A percentile compares a stretch with the other conserved stretches of the same genome.
phyloP scores from a whole-genome alignment of 2,888 invertebrate species.

The Drosophila formosana region DNA sequence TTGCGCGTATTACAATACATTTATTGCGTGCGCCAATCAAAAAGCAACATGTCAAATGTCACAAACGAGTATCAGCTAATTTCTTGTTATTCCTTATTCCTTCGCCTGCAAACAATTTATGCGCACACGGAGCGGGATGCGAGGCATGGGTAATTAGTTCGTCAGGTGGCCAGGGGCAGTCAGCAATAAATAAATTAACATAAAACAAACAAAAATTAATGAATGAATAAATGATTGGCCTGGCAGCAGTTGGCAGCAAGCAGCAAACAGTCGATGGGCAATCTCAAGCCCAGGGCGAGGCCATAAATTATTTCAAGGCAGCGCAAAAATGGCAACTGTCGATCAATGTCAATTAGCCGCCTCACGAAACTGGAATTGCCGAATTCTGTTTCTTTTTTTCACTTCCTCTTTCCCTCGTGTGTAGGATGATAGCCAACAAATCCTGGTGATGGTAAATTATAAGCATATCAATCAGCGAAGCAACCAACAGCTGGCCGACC shows the following conservation, averaged over 20 bases:
- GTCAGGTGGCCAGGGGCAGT: conserved; percentile 52
- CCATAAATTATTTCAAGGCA: conserved; percentile 68
- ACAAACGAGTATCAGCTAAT: conserved; percentile 57
- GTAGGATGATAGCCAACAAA: conserved; percentile 41
- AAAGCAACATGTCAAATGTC: conserved; percentile 77
- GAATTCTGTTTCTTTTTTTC: conserved; percentile 9
- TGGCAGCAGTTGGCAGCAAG: conserved; percentile 13
- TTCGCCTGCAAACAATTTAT: conserved; percentile 54
- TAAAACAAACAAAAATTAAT: conserved; percentile 80
- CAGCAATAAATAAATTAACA: conserved; percentile 78
- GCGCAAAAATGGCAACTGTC: conserved; percentile 74
- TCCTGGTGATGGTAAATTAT: conserved; percentile 53
- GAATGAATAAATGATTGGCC: conserved; percentile 78
- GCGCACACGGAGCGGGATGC: conserved; percentile 50
- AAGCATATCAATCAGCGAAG: conserved; percentile 71
- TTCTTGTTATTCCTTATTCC: conserved; percentile 21
- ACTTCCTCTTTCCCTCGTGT: conserved; percentile 5
- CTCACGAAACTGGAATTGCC: conserved; percentile 33
- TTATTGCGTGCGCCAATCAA: conserved; percentile 71
- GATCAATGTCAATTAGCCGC: conserved; percentile 75
- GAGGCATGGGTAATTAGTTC: conserved; percentile 68
- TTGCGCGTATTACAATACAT: conserved; percentile 30
- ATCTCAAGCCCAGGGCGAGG: conserved; percentile 25
- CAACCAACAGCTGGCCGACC: conserved; percentile 53
- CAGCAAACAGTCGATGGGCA: background rate